Conservation (phyloP, 2,797 vertebrate genomes). For the Microtus californicus region DNA sequence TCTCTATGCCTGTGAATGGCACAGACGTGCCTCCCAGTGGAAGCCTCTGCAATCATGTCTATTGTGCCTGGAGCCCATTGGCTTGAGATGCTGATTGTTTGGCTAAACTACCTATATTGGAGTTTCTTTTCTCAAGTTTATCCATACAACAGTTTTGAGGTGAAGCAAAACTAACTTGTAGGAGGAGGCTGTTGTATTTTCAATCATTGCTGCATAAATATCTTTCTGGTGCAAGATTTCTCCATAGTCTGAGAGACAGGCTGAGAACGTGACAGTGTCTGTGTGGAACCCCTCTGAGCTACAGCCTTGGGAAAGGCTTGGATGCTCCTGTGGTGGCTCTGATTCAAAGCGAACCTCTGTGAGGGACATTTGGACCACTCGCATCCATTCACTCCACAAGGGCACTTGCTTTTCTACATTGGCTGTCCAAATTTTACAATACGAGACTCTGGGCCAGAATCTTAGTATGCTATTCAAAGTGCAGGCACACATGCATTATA, state of each 20-base stretch:
- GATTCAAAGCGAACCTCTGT: neutral
- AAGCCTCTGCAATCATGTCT: neutral
- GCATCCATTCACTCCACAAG: neutral
- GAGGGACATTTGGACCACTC: neutral
- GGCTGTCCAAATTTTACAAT: neutral
- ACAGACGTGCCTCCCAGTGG: neutral
- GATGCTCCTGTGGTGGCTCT: neutral
- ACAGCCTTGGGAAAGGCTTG: neutral
- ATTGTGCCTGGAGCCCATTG: neutral
- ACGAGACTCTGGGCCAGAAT: neutral
- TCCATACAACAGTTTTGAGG: neutral
- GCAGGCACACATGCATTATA: neutral
- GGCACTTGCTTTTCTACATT: neutral
- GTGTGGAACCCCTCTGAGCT: neutral
- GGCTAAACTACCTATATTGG: neutral
- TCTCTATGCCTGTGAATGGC: constrained; percentile 1
- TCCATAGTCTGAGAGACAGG: neutral
- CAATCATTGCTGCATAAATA: neutral
- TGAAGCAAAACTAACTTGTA: neutral
- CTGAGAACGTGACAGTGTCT: neutral
- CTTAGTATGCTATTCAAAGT: neutral
- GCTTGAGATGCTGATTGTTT: neutral
- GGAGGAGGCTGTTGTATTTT: neutral
- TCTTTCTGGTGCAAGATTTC: neutral
- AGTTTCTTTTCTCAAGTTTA: constrained; percentile 22